Percentiles rank a stretch among this genome's conserved stretches.
phyloP scores from a whole-genome alignment of 92 coral and sea anemone genomes.

The Metridium senile region DNA sequence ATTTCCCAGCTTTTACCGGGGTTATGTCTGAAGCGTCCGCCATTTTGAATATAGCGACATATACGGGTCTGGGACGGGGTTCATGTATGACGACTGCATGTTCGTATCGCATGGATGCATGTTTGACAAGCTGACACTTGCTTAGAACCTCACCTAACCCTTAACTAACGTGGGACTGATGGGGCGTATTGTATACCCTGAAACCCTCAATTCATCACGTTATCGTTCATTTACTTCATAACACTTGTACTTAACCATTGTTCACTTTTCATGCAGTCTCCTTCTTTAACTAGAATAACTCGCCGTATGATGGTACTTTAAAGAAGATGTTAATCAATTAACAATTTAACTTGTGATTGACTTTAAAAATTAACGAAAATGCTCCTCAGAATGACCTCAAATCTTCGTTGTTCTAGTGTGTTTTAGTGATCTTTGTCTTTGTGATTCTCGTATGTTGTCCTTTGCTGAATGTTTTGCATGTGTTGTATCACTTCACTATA shows the following conservation, averaged over 20 bases:
- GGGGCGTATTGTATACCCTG: background rate
- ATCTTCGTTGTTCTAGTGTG: background rate
- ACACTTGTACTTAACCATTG: conserved; percentile 13
- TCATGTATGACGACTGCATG: conserved; percentile 5
- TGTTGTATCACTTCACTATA: background rate
- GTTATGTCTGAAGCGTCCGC: too few relatives aligned
- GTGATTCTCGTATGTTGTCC: background rate
- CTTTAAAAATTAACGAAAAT: conserved; percentile 9
- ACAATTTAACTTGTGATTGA: background rate
- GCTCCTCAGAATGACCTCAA: conserved; percentile 32
- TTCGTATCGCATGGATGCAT: background rate
- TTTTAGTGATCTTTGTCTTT: background rate
- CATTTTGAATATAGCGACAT: too few relatives aligned
- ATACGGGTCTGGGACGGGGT: too few relatives aligned
- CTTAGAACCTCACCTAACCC: background rate
- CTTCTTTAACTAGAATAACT: background rate
- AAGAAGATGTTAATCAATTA: background rate
- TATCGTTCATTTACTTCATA: conserved; percentile 7
- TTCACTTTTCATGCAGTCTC: conserved; percentile 6
- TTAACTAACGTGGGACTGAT: background rate
- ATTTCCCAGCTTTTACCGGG: too few relatives aligned
- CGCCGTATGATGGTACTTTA: background rate
- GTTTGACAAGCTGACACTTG: background rate
- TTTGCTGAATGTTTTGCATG: background rate
- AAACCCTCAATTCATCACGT: conserved; percentile 10